Evolutionary conservation across 1,140 invertebrate species (phyloP), one percentile per base, ranked within the genome.

Genomic region (Habropoda laboriosa): DNA sequence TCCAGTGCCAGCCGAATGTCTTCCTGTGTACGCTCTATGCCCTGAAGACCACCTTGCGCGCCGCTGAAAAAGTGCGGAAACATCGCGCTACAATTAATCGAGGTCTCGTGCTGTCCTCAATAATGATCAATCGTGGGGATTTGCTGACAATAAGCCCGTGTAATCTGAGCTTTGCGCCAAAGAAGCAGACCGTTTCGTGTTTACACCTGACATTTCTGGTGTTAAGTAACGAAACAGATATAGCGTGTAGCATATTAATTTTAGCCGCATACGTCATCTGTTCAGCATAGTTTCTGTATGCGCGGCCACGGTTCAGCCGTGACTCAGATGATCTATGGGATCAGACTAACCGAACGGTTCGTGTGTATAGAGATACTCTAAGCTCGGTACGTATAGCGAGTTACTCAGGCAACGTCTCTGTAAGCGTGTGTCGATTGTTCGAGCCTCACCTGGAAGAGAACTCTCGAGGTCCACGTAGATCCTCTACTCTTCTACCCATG

Each of bases 1-100:
- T 98, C 97, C 18, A 98, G 92, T 0, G 97, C 97, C 94, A 98
- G 94, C 79, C 98, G 95, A 89, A 98, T 97, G 49, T 97, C 97
- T 81, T 99, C 97, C 85, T 95, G 96, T 67, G 96, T 96, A 79
- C 96, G 94, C 78, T 96, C 97, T 87, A 96, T 95, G 79, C 94
- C 91, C 81, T 94, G 93, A 92, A 94, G 89, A 68, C 93, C 93
- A 49, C 93, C 93, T 77, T 92, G 92, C 58, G 89, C 80, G 10
- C 92, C 94, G 86, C 96, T 96, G 92, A 97, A 96, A 94, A 97
- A 96, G 87, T 96, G 96, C 75, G 97, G 96, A 93, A 97, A 96
- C 91, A 97, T 93, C 90, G 91, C 91, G 78, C 92, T 93, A 92
- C 89, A 85, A 93, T 93, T 88, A 94, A 92, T 93, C 90, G 89